Conservation (phyloP, 2,113 vertebrate genomes). For the Sylvia atricapilla region DNA sequence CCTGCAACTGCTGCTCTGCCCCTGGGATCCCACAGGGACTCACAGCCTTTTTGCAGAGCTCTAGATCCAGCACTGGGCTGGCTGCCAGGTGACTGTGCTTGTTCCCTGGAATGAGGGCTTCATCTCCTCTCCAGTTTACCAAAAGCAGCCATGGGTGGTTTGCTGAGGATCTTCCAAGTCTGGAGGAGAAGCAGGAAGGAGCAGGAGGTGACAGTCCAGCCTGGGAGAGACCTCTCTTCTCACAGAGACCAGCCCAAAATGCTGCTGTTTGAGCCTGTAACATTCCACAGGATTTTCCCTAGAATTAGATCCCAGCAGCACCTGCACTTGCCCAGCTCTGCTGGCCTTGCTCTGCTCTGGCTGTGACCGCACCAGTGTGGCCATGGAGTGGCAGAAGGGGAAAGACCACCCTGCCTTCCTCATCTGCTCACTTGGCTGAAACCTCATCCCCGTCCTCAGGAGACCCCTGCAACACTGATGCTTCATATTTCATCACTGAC, state of each 20-base stretch:
- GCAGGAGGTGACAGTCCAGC: neutral
- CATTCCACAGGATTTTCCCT: neutral
- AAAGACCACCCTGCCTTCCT: neutral
- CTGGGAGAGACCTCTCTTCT: neutral
- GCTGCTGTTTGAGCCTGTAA: neutral
- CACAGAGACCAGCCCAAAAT: neutral
- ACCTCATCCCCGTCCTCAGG: fast-evolving
- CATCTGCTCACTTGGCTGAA: neutral
- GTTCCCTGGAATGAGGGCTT: neutral
- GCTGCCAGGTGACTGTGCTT: neutral
- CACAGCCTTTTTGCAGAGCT: neutral
- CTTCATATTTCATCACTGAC: neutral
- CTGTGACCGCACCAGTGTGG: neutral
- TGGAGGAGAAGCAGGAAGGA: neutral
- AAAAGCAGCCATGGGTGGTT: neutral
- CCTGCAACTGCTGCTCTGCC: neutral
- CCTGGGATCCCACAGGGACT: neutral
- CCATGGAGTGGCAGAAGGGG: neutral
- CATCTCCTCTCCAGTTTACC: neutral
- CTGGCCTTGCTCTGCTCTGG: neutral
- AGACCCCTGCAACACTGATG: neutral
- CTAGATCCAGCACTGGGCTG: neutral
- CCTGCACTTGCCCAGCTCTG: neutral
- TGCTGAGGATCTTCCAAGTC: neutral
- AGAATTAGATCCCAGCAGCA: neutral